Evolutionary conservation across 2,888 invertebrate genomes (phyloP).

Genomic region (Xestobium rufovillosum): DNA sequence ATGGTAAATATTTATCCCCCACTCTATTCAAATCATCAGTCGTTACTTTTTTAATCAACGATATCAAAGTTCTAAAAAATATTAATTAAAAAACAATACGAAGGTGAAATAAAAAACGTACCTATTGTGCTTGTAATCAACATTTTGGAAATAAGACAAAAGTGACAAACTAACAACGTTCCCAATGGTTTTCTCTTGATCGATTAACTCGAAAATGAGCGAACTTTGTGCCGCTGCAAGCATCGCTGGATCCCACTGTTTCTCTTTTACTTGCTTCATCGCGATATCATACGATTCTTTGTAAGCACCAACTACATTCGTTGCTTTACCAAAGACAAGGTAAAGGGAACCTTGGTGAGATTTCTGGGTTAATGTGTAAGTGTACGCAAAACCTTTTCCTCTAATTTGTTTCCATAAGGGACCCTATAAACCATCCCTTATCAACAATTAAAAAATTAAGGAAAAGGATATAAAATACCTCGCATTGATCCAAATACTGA

Average conservation of each 20-base stretch:
- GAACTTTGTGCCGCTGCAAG: conserved; percentile 80
- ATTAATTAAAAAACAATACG: conserved; percentile 11
- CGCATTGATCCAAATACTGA: conserved; percentile 80
- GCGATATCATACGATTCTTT: conserved; percentile 67
- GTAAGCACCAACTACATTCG: conserved; percentile 73
- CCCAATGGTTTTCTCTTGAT: conserved; percentile 70
- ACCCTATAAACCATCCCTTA: conserved; percentile 51
- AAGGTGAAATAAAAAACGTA: conserved; percentile 30
- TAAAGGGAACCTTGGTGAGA: conserved; percentile 64
- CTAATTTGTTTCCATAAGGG: conserved; percentile 85
- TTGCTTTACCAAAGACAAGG: conserved; percentile 67
- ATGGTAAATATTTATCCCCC: conserved; percentile 62
- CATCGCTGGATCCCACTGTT: conserved; percentile 63
- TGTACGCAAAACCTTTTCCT: conserved; percentile 79
- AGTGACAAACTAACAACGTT: conserved; percentile 66
- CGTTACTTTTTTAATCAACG: conserved; percentile 58
- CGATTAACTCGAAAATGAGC: conserved; percentile 78
- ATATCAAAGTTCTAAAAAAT: conserved; percentile 53
- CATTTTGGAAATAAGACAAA: conserved; percentile 61
- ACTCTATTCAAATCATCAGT: conserved; percentile 56
- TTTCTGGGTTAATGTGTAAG: conserved; percentile 58
- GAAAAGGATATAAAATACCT: too few relatives aligned
- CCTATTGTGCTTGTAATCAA: conserved; percentile 61
- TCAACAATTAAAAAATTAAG: too few relatives aligned
- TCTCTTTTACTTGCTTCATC: conserved; percentile 55